Base-by-base conservation (phyloP, 2,113 vertebrate species). In the Aix galericulata region DNA sequence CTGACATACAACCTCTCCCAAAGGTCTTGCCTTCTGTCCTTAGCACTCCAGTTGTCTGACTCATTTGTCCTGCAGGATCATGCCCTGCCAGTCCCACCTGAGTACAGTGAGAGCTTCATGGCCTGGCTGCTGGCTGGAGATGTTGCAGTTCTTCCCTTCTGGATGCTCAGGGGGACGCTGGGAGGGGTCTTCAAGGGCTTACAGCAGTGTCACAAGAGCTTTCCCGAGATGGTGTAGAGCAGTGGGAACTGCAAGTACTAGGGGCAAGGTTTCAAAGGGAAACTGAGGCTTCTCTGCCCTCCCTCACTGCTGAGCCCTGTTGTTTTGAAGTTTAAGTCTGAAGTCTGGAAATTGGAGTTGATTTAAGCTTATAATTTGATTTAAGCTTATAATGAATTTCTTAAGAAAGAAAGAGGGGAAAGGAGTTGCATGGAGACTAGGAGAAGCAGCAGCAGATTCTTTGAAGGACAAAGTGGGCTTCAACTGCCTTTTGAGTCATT, bases 11-110 rank as follows among this genome's bases (percentile, higher is more conserved):
- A 27, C 5, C 2, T 17, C 9, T 38, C 56, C 31, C 46, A 15
- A 2, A 22, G 17, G 16, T 69, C 3, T 4, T 69, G 6, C 9
- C 17, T 42, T 66, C 20, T 32, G 6, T n/a, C 21, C 22, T 34
- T 55, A 17, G 14, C 3, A 1, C 10, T 31, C 31, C 1, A 0
- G 31, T 21, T 3, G 1, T 8, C n/a, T 36, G 16, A 23, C 50
- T 56, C 25, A 11, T 27, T 7, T 21, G 32, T 38, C 62, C 13
- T 66, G 36, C 9, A 27, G 22, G n/a, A 56, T 2, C 17, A 38
- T 10, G 9, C 20, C 6, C 9, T 36, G 32, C 22, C 3, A 17
- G 5, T 29, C 23, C 15, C 20, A 17, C 17, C 34, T 56, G 32
- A 25, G 8, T 13, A 58, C 9, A 9, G 6, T 11, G 14, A 17